Evolutionary conservation across 2,797 vertebrate genomes (phyloP).

Genomic region (Muscicapa comitata): DNA sequence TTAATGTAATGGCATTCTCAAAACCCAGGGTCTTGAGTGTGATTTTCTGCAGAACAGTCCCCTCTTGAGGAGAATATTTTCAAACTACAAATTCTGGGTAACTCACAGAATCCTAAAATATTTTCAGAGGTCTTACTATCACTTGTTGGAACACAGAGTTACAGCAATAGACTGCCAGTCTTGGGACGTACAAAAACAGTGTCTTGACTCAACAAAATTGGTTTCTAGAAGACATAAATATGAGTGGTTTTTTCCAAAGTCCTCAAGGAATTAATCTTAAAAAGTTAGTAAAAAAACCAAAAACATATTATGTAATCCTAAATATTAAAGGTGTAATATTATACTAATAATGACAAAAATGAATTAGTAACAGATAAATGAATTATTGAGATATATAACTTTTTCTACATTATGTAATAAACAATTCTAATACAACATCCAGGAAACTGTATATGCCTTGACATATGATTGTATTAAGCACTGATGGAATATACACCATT

Average conservation of each 20-base stretch:
- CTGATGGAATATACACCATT: background rate
- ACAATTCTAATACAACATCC: background rate
- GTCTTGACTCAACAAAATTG: background rate
- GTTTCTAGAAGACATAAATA: background rate
- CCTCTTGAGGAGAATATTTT: slow-evolving; percentile 21
- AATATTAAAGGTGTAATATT: background rate
- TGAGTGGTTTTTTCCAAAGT: background rate
- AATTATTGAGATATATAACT: background rate
- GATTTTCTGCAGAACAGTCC: slow-evolving; percentile 6
- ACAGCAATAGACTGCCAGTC: background rate
- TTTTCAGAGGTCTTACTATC: background rate
- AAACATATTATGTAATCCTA: background rate
- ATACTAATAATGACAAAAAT: background rate
- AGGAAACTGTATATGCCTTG: background rate
- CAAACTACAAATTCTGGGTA: background rate
- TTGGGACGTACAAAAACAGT: background rate
- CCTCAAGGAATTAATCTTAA: background rate
- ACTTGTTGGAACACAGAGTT: background rate
- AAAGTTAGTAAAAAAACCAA: background rate
- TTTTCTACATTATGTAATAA: background rate
- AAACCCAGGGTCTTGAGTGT: background rate
- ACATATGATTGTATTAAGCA: background rate
- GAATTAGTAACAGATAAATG: background rate
- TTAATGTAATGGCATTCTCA: background rate
- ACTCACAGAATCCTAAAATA: background rate